Base-by-base conservation (phyloP, 2,888 invertebrate species). In the Troides oblongomaculatus region DNA sequence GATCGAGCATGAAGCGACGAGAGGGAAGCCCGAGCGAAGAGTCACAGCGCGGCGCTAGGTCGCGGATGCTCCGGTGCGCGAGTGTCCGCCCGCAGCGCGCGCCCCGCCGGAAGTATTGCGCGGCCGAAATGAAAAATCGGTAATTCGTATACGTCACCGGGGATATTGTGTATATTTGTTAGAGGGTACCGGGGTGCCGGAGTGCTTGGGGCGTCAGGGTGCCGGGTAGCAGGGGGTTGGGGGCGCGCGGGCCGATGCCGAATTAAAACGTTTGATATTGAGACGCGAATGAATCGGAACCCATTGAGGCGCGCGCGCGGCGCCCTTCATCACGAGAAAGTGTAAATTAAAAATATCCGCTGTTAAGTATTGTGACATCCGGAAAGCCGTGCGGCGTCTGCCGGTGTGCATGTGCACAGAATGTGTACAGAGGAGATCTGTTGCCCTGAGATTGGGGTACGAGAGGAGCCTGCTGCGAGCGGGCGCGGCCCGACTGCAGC, bases 261-360 rank as follows among this genome's bases (percentile, higher is more conserved):
- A 36, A 68, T 68, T 69, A 62, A 69, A 69, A 65, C 36, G 43
- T 69, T 69, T 69, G 43, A 69, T 69, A 69, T 65, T 36, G 65
- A 65, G 64, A 56, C 57, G 56, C 53, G 68, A 46, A 65, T 53
- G 57, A 60, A 50, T 62, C 69, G 69, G 23, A 57, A 62, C 17
- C 65, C 57, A 61, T 65, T 46, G 53, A n/a, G 17, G 65, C 65
- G 56, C 8, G 39, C 5, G n/a, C 46, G 57, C 18, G 53, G 62
- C 67, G 53, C 53, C 39, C 7, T 39, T 39, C 39, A 7, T 39
- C 39, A 10, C 39, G 10, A 39, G 10, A 10, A 39, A 39, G 39
- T 39, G 39, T 39, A 39, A 4, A 39, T 39, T 39, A 39, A 39
- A 39, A 39, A 39, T 10, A 10, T 39, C 39, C 18, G 53, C 18